Evolutionary conservation across 2,797 vertebrate species (phyloP), one percentile per base, ranked within the genome.

Genomic region (Eulemur rubriventer): DNA sequence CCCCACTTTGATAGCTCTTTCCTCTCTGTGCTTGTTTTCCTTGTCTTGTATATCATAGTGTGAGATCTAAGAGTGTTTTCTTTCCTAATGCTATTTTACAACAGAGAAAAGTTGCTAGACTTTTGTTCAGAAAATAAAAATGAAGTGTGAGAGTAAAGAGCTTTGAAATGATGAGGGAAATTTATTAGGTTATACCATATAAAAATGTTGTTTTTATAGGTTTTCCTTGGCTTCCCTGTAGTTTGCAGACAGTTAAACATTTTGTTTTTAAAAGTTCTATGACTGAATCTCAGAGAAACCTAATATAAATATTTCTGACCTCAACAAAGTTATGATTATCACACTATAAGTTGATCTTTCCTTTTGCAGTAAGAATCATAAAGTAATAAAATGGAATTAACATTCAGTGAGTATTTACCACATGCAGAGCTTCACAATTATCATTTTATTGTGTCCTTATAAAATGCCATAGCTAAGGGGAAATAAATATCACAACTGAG

Each of bases 1-100:
- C 89, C 73, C 90, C 93, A 90, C 84, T 90, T 91, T 81, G 96
- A 92, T 78, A 95, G 95, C 30, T 97, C 96, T 96, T 95, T 78
- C 94, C 81, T 96, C 67, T 92, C 59, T 95, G 67, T 76, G 65
- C 94, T 92, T 89, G 41, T 94, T 91, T 95, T 95, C 80, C 94
- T 90, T 84, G 33, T 72, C 52, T 76, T 26, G 1, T 50, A 17
- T 20, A 52, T 41, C 35, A 80, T 35, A 79, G 79, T 30, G 16
- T 90, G 35, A 93, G 24, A 85, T 70, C 30, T 57, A 30, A 84
- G 28, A 48, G 13, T 28, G 2, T 61, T 87, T 85, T 70, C 33
- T n/a, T 83, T 83, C 46, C 26, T 81, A 55, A 46, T 43, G 85
- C 65, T 92, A 48, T 61, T 70, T 55, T 59, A 83, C 12, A 69